phyloP scores from a whole-genome alignment of 2,888 invertebrate species.

The Aspidiotus rigidus region DNA sequence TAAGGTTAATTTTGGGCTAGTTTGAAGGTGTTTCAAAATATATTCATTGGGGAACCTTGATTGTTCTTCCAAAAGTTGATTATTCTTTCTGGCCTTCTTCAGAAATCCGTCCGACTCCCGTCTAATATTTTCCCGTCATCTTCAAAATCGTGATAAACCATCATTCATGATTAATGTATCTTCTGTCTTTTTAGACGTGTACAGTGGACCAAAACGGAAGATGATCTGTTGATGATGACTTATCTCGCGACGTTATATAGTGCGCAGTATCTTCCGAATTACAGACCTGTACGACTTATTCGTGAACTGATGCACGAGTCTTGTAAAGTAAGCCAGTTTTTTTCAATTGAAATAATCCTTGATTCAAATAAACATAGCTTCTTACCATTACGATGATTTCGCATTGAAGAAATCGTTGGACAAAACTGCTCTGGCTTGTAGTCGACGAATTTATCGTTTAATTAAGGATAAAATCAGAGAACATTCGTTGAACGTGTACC shows the following conservation, averaged over 20 bases:
- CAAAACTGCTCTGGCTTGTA: constrained; percentile 16
- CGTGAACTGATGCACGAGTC: constrained; percentile 14
- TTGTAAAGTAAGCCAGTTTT: constrained; percentile 8
- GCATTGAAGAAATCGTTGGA: constrained; percentile 10
- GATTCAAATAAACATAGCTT: not conserved
- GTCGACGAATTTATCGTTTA: constrained; percentile 13
- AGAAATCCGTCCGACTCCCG: too few species aligned
- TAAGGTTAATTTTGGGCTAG: too few species aligned
- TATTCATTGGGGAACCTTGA: too few species aligned
- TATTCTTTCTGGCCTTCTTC: too few species aligned
- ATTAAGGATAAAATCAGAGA: constrained; percentile 8
- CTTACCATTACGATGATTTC: not conserved
- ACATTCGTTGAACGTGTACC: constrained; percentile 1
- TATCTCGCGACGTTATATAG: constrained; percentile 15
- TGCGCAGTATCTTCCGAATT: not conserved
- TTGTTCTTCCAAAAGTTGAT: too few species aligned
- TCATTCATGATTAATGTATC: not conserved
- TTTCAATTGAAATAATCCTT: not conserved
- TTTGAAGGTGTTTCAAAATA: too few species aligned
- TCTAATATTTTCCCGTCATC: too few species aligned
- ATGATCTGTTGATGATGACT: constrained; percentile 20
- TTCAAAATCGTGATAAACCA: too few species aligned
- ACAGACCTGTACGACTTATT: not conserved
- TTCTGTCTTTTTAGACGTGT: constrained; percentile 43
- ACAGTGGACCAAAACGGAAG: constrained; percentile 21